phyloP scores from a whole-genome alignment of 2,888 invertebrate genomes.

The Molorchus minor region DNA sequence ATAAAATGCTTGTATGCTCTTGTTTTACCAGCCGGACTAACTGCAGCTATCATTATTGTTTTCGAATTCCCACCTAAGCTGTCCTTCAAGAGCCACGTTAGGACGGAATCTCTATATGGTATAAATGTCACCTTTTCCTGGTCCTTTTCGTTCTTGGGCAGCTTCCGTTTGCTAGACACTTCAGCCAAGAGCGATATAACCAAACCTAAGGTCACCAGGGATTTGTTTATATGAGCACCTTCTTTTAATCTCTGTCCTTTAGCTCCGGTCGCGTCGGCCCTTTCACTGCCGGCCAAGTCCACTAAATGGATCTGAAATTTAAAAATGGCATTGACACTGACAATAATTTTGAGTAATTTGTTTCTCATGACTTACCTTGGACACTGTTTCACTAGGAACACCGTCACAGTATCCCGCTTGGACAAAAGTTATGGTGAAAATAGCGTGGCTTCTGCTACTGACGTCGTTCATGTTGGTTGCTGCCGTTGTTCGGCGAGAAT shows the following conservation, averaged over 20 bases:
- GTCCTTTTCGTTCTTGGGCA: too few species aligned
- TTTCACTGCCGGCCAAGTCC: slow-evolving; percentile 89
- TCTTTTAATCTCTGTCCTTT: slow-evolving; percentile 90
- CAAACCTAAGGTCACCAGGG: slow-evolving; percentile 85
- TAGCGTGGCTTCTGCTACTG: slow-evolving; percentile 90
- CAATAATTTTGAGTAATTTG: too few species aligned
- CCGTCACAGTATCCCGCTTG: slow-evolving; percentile 88
- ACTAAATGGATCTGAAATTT: slow-evolving; percentile 75
- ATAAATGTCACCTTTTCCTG: slow-evolving; percentile 71
- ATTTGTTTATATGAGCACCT: slow-evolving; percentile 91
- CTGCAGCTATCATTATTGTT: slow-evolving; percentile 90
- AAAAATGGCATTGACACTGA: neutral
- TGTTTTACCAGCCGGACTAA: slow-evolving; percentile 65
- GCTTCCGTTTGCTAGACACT: slow-evolving; percentile 63
- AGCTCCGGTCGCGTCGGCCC: slow-evolving; percentile 89
- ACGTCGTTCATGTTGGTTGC: slow-evolving; percentile 94
- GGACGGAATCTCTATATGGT: slow-evolving; percentile 87
- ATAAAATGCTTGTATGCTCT: neutral
- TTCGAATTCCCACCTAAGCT: slow-evolving; percentile 90
- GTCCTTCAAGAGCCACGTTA: slow-evolving; percentile 89
- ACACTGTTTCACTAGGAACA: slow-evolving; percentile 89
- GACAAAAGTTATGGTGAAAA: slow-evolving; percentile 89
- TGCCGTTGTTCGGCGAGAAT: slow-evolving; percentile 84
- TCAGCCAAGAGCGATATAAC: slow-evolving; percentile 89
- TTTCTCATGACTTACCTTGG: slow-evolving; percentile 68